These are phyloP conservation scores for Glossosoma conforme DNA, from an alignment of 1,140 invertebrate genomes.

Conservation along the genomic window DNA sequence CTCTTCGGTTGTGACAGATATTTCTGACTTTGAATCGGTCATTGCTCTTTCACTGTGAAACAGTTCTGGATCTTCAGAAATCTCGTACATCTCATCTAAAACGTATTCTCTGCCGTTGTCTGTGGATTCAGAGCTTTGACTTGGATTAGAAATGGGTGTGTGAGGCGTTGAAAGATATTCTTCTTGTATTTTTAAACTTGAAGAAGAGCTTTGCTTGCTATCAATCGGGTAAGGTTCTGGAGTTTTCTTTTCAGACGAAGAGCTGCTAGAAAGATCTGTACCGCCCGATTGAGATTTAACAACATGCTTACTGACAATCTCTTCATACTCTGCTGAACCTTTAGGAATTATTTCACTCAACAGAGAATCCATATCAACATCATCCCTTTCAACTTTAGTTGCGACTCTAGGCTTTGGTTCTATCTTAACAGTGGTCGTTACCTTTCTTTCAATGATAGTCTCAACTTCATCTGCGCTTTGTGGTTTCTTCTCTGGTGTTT, in stretches of 20 bases:
- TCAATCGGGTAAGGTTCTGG: constrained; percentile 25
- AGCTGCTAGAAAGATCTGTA: constrained; percentile 17
- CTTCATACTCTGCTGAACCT: constrained; percentile 45
- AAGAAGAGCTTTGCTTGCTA: constrained; percentile 30
- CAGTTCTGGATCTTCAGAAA: constrained; percentile 53
- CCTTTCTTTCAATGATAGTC: constrained; percentile 23
- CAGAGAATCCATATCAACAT: constrained; percentile 42
- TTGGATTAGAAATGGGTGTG: constrained; percentile 56
- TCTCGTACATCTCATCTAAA: constrained; percentile 53
- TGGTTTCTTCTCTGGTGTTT: constrained; percentile 29
- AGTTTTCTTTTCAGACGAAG: constrained; percentile 23
- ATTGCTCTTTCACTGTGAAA: constrained; percentile 38
- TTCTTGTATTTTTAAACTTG: constrained; percentile 46
- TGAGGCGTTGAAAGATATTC: constrained; percentile 50
- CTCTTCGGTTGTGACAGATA: constrained; percentile 51
- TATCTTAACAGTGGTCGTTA: constrained; percentile 17
- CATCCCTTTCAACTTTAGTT: constrained; percentile 11
- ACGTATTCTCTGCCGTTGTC: constrained; percentile 61
- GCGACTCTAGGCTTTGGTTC: constrained; percentile 15
- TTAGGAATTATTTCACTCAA: constrained; percentile 41
- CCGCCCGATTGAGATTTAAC: constrained; percentile 23
- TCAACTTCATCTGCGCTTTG: constrained; percentile 18
- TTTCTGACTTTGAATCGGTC: constrained; percentile 51
- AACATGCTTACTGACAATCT: constrained; percentile 31
- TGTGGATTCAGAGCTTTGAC: constrained; percentile 58